These are phyloP conservation scores for Plestiodon gilberti DNA, from an alignment of 2,113 vertebrate species.

Conservation along the genomic window DNA sequence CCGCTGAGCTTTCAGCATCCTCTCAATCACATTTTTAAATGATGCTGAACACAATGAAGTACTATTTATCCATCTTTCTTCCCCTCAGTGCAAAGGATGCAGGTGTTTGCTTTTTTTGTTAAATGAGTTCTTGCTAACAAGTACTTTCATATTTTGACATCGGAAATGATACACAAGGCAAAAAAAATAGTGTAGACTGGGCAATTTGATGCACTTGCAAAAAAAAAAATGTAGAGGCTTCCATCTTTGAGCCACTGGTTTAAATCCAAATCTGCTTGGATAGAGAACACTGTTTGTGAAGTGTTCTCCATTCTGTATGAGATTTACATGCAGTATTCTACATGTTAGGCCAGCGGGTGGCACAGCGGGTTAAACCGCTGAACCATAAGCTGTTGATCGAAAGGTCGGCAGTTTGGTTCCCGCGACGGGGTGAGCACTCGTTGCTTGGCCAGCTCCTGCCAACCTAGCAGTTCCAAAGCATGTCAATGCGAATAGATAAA, in stretches of 20 bases:
- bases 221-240: background rate
- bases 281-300: background rate
- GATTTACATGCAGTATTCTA: background rate
- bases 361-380: too few species aligned
- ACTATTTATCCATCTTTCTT: background rate
- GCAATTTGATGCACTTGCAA: background rate
- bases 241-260: background rate
- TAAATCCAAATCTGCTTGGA: background rate
- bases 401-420: too few species aligned
- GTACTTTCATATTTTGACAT: constrained; percentile 3
- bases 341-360: too few species aligned
- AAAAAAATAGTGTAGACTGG: background rate
- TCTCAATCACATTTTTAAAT: background rate
- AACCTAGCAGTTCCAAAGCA: too few species aligned
- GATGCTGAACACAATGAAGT: background rate
- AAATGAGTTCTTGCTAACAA: background rate
- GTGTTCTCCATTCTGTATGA: background rate
- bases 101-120: constrained; percentile 6
- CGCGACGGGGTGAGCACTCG: too few species aligned
- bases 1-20: background rate
- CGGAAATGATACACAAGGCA: background rate
- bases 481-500: too few species aligned
- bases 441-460: too few species aligned
- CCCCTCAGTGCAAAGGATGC: constrained; percentile 5
- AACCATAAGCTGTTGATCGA: too few species aligned